Conservation (phyloP, 1,140 invertebrate genomes). For the Drosophila sulfurigaster region DNA sequence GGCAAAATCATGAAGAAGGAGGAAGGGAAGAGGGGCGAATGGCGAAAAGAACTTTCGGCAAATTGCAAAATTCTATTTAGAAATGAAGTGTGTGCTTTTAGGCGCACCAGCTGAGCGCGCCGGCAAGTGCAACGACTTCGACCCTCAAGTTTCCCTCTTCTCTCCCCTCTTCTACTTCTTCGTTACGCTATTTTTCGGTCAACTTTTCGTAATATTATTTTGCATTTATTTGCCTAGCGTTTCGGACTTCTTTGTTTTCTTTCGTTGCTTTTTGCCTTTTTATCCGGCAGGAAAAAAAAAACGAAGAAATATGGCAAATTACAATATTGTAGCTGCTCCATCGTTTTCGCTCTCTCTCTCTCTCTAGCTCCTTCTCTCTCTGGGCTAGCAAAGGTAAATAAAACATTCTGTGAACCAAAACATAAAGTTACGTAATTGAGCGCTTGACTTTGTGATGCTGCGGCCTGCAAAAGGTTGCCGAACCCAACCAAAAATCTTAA, state of each 20-base stretch:
- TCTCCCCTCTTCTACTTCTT: constrained; percentile 8
- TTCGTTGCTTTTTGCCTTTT: constrained; percentile 46
- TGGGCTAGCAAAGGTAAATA: constrained; percentile 61
- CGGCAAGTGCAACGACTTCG: constrained; percentile 60
- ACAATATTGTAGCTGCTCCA: constrained; percentile 58
- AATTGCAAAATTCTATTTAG: constrained; percentile 73
- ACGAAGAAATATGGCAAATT: constrained; percentile 52
- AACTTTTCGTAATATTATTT: constrained; percentile 80
- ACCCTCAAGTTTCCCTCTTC: background rate
- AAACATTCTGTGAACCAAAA: constrained; percentile 48
- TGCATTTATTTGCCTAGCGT: constrained; percentile 77
- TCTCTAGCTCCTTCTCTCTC: background rate
- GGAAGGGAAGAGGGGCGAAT: constrained; percentile 22
- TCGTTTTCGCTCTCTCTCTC: background rate
- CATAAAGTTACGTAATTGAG: constrained; percentile 66
- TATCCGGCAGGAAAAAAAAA: constrained; percentile 6
- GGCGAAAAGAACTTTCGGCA: constrained; percentile 52
- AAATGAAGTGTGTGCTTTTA: constrained; percentile 74
- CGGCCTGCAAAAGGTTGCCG: constrained; percentile 29
- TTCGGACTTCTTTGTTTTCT: constrained; percentile 61
- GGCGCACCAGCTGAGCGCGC: constrained; percentile 46
- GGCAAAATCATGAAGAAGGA: constrained; percentile 10
- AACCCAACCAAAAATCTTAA: constrained; percentile 27
- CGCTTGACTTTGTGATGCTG: constrained; percentile 56
- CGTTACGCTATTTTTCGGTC: constrained; percentile 58